Evolutionary conservation across 2,888 invertebrate genomes (phyloP).

Genomic region (Pandemis heparana): DNA sequence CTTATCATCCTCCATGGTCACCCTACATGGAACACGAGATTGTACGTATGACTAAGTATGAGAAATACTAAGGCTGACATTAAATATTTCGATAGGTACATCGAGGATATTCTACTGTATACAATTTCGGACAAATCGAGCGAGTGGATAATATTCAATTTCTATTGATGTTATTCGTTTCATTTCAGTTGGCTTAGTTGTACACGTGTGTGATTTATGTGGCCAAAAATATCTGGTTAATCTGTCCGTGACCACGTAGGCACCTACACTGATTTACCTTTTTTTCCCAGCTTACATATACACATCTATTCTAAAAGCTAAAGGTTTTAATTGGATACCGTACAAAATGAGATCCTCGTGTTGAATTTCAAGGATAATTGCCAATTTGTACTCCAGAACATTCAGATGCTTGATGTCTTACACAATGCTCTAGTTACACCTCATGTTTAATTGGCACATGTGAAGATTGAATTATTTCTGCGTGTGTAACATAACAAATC

Average conservation of each 20-base stretch:
- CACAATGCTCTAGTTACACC: background rate
- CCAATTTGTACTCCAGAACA: constrained; percentile 2
- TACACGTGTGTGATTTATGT: background rate
- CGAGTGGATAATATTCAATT: background rate
- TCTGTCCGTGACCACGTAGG: background rate
- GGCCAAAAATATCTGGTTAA: background rate
- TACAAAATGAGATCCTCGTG: background rate
- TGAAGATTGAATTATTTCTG: background rate
- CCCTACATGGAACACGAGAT: too few species aligned
- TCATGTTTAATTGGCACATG: background rate
- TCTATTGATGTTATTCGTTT: constrained; percentile 3
- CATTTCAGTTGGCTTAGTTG: background rate
- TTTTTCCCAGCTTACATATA: background rate
- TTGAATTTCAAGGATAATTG: background rate
- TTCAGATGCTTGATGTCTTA: background rate
- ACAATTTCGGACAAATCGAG: too few species aligned
- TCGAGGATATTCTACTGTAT: too few species aligned
- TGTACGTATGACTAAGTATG: too few species aligned
- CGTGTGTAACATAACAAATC: background rate
- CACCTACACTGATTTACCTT: background rate
- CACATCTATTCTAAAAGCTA: background rate
- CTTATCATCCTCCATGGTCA: too few species aligned
- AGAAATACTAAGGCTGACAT: too few species aligned
- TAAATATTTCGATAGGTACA: too few species aligned
- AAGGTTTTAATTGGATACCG: background rate